Evolutionary conservation across 1,140 invertebrate genomes (phyloP), one percentile per base, ranked within the genome.

Genomic region (Lucilia cuprina): DNA sequence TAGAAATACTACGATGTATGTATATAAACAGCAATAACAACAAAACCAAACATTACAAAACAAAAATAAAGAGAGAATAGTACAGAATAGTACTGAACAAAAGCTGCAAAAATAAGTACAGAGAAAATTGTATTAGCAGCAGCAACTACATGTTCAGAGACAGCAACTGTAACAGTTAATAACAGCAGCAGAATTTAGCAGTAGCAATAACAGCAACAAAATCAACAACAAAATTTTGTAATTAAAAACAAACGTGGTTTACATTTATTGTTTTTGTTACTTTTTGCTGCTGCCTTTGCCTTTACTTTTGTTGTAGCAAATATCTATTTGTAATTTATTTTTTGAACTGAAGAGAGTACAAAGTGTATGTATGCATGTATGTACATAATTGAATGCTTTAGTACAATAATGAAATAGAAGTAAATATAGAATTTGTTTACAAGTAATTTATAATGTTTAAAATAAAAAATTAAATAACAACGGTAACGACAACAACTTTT

Each of bases 31-130:
- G n/a, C 13, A 12, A 83, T 13, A 74, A 74, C 7, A 74, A 83
- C 41, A 84, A 87, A 87, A 85, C 34, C n/a, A 82, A 70, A 83
- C 41, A 41, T 41, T 41, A 41, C 41, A 41, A 41, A 41, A 41
- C 41, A 41, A 41, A 41, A 41, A 5, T 41, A 5, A 41, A 13
- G 4, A 55, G 50, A 55, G 41, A 41, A 41, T 30, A 30, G 25
- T 2, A 30, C 3, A 30, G 25, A 30, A 30, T 5, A 2, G 13
- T 49, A 13, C 12, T 10, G 50, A 55, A 55, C 50, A 55, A 5
- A 41, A 41, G 13, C 34, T 78, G 34, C 50, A 86, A n/a, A 82
- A 78, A 75, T 34, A 13, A 13, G 8, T 13, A 10, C 4, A 75
- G 10, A 30, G 25, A 30, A 12, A 55, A 12, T 12, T 17, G 50